These are phyloP conservation scores for Chrysopa pallens DNA, from an alignment of 1,140 invertebrate genomes.

Conservation along the genomic window DNA sequence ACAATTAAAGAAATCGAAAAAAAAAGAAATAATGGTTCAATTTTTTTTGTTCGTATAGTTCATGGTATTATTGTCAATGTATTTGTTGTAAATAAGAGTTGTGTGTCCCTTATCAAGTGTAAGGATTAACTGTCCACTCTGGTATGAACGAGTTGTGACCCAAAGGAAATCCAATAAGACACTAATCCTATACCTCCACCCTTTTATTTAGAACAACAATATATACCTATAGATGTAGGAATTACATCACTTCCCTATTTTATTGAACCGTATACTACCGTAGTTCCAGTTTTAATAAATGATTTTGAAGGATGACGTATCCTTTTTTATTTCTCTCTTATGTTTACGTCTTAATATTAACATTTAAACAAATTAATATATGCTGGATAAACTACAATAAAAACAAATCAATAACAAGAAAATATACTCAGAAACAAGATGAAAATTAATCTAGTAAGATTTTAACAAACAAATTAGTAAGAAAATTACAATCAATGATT, in stretches of 20 bases:
- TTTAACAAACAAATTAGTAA: slow-evolving; percentile 2
- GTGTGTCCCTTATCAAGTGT: slow-evolving; percentile 2
- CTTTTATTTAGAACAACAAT: too few relatives aligned
- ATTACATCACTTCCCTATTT: too few relatives aligned
- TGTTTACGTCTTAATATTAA: too few relatives aligned
- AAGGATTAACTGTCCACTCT: slow-evolving; percentile 1
- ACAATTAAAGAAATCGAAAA: too few relatives aligned
- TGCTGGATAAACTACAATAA: too few relatives aligned
- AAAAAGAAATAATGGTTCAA: not conserved
- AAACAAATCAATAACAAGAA: too few relatives aligned
- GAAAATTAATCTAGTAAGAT: not conserved
- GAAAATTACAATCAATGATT: slow-evolving; percentile 5
- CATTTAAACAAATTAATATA: too few relatives aligned
- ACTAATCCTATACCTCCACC: not conserved
- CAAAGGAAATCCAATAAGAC: slow-evolving; percentile 3
- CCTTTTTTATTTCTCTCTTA: too few relatives aligned
- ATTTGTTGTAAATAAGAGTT: not conserved
- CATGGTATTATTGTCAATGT: not conserved
- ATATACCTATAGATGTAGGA: too few relatives aligned
- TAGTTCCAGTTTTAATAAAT: too few relatives aligned
- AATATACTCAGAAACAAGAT: not conserved
- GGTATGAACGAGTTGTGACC: slow-evolving; percentile 1
- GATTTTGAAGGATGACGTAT: too few relatives aligned
- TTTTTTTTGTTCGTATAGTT: not conserved
- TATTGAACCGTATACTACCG: too few relatives aligned